Conservation (phyloP, 2,888 invertebrate genomes). For the Myopa testacea region DNA sequence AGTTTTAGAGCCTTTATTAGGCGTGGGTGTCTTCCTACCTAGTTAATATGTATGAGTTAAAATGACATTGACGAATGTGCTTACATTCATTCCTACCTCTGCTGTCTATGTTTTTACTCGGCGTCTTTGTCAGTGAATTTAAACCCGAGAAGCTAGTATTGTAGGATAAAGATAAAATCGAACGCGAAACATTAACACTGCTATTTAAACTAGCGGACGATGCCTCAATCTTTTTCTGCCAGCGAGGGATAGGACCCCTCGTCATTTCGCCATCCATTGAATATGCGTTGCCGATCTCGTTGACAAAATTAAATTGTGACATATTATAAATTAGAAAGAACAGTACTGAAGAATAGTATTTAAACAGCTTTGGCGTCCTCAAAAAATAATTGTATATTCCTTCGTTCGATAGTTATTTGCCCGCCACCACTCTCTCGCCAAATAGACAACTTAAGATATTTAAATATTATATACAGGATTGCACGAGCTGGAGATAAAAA, state of each 20-base stretch:
- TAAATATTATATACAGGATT: too few species aligned
- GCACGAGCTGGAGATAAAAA: too few species aligned
- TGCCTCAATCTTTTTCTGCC: constrained; percentile 78
- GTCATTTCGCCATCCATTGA: constrained; percentile 84
- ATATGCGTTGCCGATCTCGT: constrained; percentile 82
- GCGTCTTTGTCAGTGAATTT: constrained; percentile 70
- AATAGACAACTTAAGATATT: too few species aligned
- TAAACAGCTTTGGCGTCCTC: too few species aligned
- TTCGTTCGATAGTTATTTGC: too few species aligned
- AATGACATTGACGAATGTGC: background rate
- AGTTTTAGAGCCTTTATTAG: constrained; percentile 75
- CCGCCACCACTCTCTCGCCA: too few species aligned
- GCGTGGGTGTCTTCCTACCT: constrained; percentile 75
- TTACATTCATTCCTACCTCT: constrained; percentile 56
- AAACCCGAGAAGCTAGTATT: constrained; percentile 73
- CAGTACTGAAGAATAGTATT: too few species aligned
- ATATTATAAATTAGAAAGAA: constrained; percentile 65
- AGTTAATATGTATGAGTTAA: constrained; percentile 57
- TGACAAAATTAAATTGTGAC: constrained; percentile 84
- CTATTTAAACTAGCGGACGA: constrained; percentile 67
- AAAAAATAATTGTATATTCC: too few species aligned
- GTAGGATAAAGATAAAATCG: constrained; percentile 71
- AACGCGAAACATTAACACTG: constrained; percentile 75
- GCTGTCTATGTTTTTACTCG: constrained; percentile 61
- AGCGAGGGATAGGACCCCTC: constrained; percentile 82